phyloP scores from a whole-genome alignment of 1,140 invertebrate genomes.

The Popillia japonica region DNA sequence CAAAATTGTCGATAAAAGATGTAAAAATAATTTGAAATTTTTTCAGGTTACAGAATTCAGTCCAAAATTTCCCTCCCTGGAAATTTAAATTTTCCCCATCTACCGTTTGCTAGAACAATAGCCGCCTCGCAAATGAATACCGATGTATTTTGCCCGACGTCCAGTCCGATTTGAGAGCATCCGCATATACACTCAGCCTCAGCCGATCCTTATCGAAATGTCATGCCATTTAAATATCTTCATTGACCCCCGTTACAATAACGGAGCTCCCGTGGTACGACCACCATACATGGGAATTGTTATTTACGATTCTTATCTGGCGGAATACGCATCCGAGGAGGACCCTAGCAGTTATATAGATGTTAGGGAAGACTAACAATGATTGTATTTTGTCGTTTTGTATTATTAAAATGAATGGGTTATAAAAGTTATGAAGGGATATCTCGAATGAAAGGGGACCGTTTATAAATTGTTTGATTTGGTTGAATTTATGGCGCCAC shows the following conservation, averaged over 20 bases:
- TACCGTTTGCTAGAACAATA: background rate
- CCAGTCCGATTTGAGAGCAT: background rate
- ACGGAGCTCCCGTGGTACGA: background rate
- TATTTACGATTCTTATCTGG: constrained; percentile 3
- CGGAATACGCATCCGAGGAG: background rate
- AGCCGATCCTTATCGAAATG: constrained; percentile 9
- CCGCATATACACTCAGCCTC: background rate
- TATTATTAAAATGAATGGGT: constrained; percentile 12
- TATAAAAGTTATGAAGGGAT: background rate
- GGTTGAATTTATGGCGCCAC: no score
- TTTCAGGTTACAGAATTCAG: no score
- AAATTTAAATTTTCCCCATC: background rate
- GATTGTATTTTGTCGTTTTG: background rate
- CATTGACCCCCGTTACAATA: constrained; percentile 1
- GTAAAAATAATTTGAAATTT: no score
- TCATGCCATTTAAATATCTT: constrained; percentile 19
- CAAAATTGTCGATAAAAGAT: no score
- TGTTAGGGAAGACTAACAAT: background rate
- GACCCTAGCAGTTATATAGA: background rate
- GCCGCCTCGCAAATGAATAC: constrained; percentile 1
- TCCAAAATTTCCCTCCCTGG: background rate
- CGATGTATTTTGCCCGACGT: background rate
- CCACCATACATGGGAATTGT: background rate
- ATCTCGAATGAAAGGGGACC: background rate
- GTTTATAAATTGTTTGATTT: background rate